Evolutionary conservation across 2,113 vertebrate genomes (phyloP).

Genomic region (Nesogale talazaci): DNA sequence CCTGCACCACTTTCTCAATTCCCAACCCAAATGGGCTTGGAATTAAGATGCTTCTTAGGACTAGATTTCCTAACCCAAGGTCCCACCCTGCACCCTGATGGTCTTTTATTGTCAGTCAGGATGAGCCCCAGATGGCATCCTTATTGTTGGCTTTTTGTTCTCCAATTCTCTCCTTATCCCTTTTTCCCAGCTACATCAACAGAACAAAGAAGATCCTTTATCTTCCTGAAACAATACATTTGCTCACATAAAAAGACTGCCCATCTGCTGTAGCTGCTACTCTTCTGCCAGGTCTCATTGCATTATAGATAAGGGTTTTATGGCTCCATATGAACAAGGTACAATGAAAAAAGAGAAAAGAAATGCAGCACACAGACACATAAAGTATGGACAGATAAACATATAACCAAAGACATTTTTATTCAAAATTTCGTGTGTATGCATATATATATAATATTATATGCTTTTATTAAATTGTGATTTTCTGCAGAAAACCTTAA

Average conservation of each 20-base stretch:
- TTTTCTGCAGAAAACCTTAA: background rate
- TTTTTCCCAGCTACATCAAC: background rate
- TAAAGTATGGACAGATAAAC: constrained; percentile 72
- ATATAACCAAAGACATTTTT: constrained; percentile 57
- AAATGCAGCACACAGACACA: constrained; percentile 74
- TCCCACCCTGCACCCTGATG: background rate
- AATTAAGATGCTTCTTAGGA: background rate
- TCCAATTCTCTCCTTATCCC: background rate
- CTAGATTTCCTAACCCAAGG: background rate
- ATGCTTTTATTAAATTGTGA: constrained; percentile 2
- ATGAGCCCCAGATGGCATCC: background rate
- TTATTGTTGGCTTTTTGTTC: background rate
- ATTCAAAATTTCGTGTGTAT: background rate
- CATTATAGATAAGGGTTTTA: constrained; percentile 11
- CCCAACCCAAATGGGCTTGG: background rate
- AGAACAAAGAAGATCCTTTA: background rate
- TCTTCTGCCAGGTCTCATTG: background rate
- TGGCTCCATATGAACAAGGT: background rate
- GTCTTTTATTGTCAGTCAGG: background rate
- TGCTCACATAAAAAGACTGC: constrained; percentile 31
- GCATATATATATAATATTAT: background rate
- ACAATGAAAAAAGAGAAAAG: constrained; percentile 72
- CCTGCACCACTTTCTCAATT: background rate
- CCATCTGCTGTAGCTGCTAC: background rate
- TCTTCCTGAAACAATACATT: background rate